Evolutionary conservation across 2,113 vertebrate genomes (phyloP), one percentile per base, ranked within the genome.

Genomic region (Callorhinus ursinus): DNA sequence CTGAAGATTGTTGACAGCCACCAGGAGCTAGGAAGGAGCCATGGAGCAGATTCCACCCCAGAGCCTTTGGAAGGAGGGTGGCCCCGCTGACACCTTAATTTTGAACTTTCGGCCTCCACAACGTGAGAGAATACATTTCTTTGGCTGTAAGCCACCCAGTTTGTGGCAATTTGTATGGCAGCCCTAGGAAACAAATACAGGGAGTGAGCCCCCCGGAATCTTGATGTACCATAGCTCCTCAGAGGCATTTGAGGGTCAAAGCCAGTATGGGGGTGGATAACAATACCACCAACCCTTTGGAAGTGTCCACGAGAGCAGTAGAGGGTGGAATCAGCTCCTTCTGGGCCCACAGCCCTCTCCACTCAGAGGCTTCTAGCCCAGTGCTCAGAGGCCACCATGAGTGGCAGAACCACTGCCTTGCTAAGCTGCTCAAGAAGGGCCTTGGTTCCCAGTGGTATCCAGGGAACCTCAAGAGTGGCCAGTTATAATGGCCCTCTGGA

Each of bases 391-490:
- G 88, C 39, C 49, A 92, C 65, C 4, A 49, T 33, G 8, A 96
- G 82, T 51, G 36, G n/a, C 72, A 91, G 82, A 85, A 71, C 82
- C 61, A 95, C 87, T 97, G 90, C 74, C 51, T 74, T 74, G 55
- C 77, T 92, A 80, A 96, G 89, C 65, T 79, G 31, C 51, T 95
- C 39, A 74, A 88, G 90, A 84, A 80, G 69, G 74, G 42, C 86
- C 82, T 92, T 81, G 95, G 33, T 81, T 90, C 88, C 61, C 69
- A 67, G 74, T 2, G 24, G 93, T 97, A 94, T 96, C 96, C 93
- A 95, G 93, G 94, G 94, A 97, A 97, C 94, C 89, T 84, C 26
- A 87, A 95, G 98, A 95, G 88, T 81, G n/a, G 90, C 55, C 74
- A 90, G 84, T 92, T 91, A 90, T 97, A 95, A 97, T 95, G 94